Base-by-base conservation (phyloP, 2,113 vertebrate species). In the Peromyscus californicus region DNA sequence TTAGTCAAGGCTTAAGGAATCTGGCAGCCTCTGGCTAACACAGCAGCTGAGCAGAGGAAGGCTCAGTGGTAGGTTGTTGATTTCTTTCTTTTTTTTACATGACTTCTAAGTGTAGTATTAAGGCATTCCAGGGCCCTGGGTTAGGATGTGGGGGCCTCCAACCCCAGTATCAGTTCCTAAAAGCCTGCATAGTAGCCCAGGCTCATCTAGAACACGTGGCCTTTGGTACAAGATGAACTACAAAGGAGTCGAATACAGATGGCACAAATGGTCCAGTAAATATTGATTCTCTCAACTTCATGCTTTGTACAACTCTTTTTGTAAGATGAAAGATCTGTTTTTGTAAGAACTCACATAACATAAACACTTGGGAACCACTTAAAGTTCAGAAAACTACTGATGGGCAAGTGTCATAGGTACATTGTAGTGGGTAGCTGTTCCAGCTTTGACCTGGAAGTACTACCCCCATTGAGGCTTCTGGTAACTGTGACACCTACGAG, bases 141-240 rank as follows among this genome's bases (percentile, higher is more conserved):
- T n/a, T 63, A 69, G 57, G 29, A 63, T 76, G 19, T 42, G 61
- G 48, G 45, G 22, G 13, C 12, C 13, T 89, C 42, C 21, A 72
- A 24, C 9, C 19, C 42, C 10, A 67, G 61, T 7, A 33, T 22
- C 26, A 33, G 4, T 45, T 67, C 61, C 42, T 86, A 78, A 70
- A 91, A 59, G 69, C 12, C 12, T 88, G 39, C 13, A 48, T 3
- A 33, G n/a, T 54, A 79, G 2, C n/a, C 42, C 4, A 26, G 33
- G 33, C 1, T 75, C 59, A 54, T n/a, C 39, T 48, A 45, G 9
- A 61, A 75, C 0, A 2, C 15, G 1, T 7, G 19, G 61, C 5
- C 42, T 2, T 59, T 61, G 26, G 33, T 17, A 39, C 0, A 4
- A 17, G 33, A 65, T 3, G 5, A 3, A 10, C 22, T 15, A 5